Percentiles rank a stretch among this genome's conserved stretches.
Conservation (phyloP, 2,113 vertebrate genomes). For the Dascyllus trimaculatus region DNA sequence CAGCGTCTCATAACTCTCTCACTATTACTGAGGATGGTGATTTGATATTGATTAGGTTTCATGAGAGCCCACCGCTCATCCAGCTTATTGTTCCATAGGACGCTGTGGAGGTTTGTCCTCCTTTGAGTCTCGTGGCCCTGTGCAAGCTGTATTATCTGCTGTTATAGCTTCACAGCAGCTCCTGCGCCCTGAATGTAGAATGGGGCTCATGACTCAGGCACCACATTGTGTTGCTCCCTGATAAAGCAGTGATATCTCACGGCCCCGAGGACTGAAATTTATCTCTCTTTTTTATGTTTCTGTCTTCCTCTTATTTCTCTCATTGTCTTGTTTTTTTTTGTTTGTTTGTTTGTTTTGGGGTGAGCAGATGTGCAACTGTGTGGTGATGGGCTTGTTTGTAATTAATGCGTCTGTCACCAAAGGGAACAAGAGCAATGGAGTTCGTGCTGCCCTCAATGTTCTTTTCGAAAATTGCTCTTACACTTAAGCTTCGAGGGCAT, state of each 20-base stretch:
- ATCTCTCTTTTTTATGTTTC: conserved; percentile 52
- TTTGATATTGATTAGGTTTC: conserved; percentile 86
- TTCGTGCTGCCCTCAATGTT: conserved; percentile 1
- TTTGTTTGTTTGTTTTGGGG: conserved; percentile 47
- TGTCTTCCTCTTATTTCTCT: conserved; percentile 57
- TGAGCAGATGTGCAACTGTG: conserved; percentile 55
- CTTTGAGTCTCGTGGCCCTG: conserved; percentile 68
- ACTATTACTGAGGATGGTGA: conserved; percentile 77
- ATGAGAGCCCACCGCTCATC: conserved; percentile 67
- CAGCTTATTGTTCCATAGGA: conserved; percentile 77
- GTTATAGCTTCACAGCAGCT: conserved; percentile 65
- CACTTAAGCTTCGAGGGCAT: conserved; percentile 33
- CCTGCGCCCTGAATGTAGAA: conserved; percentile 69
- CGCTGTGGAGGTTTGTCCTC: conserved; percentile 64
- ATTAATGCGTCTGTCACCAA: conserved; percentile 61
- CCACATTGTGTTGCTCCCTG: conserved; percentile 64
- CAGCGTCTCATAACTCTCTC: conserved; percentile 82
- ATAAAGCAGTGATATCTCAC: conserved; percentile 82
- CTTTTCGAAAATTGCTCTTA: conserved; percentile 29
- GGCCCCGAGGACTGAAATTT: conserved; percentile 67
- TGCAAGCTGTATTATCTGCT: conserved; percentile 67
- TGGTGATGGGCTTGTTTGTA: conserved; percentile 47
- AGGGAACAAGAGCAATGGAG: conserved; percentile 29
- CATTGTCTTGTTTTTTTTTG: conserved; percentile 27
- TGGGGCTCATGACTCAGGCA: conserved; percentile 67